Conservation (phyloP, 2,888 invertebrate genomes). For the Bhutanitis thaidina region DNA sequence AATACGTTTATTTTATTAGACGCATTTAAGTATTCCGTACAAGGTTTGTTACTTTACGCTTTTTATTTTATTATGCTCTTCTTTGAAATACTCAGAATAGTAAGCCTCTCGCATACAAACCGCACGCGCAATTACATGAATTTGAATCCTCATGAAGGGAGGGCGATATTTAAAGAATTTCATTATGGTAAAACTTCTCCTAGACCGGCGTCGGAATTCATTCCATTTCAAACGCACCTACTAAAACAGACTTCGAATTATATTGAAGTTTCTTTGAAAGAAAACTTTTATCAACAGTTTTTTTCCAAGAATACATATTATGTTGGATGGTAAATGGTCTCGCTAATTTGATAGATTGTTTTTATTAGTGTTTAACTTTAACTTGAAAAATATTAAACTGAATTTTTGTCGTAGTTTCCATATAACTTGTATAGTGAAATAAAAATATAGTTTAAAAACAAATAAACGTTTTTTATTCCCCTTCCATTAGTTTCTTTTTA, state of each 20-base stretch:
- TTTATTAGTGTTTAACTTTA: too few species aligned
- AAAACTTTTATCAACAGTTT: constrained; percentile 39
- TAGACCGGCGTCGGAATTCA: constrained; percentile 57
- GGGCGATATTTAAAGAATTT: constrained; percentile 72
- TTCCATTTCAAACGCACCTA: constrained; percentile 56
- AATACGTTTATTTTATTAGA: too few species aligned
- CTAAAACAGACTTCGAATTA: constrained; percentile 51
- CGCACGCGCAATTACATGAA: constrained; percentile 57
- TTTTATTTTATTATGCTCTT: background rate
- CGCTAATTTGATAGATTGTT: too few species aligned
- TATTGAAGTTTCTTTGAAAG: constrained; percentile 58
- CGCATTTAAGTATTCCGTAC: background rate
- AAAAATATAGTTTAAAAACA: too few species aligned
- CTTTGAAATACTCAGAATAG: constrained; percentile 5
- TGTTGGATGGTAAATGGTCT: background rate
- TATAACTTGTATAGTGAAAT: too few species aligned
- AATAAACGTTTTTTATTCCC: too few species aligned
- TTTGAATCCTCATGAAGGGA: constrained; percentile 58
- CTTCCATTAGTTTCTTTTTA: too few species aligned
- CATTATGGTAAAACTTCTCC: constrained; percentile 67
- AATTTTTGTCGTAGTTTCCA: too few species aligned
- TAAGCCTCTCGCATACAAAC: constrained; percentile 26
- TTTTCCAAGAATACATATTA: too few species aligned
- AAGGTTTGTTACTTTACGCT: background rate
- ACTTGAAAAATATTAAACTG: too few species aligned